phyloP scores from a whole-genome alignment of 2,888 invertebrate species.

The Eulithis prunata region DNA sequence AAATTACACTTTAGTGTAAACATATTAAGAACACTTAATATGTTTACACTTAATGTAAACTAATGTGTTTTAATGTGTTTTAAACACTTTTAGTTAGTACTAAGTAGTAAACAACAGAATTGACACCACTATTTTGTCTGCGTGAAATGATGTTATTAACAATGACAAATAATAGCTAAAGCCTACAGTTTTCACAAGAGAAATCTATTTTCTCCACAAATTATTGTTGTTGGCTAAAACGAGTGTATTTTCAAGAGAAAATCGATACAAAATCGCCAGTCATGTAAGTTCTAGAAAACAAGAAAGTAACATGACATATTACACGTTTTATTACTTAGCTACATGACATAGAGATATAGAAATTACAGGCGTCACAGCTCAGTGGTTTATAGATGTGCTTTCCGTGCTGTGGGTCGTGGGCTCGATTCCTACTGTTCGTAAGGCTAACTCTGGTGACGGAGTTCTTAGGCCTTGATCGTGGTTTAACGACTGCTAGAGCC shows the following conservation, averaged over 20 bases:
- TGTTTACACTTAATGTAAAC: no score
- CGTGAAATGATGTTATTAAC: neutral
- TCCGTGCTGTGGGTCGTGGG: no score
- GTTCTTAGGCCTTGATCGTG: no score
- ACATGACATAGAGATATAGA: neutral
- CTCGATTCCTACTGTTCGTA: no score
- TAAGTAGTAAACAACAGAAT: no score
- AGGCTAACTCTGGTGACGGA: no score
- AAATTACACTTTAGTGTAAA: no score
- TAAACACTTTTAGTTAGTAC: no score
- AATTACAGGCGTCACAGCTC: neutral
- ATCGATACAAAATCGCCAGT: slow-evolving; percentile 1
- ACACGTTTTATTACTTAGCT: slow-evolving; percentile 7
- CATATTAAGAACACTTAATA: no score
- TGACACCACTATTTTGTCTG: neutral
- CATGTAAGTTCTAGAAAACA: slow-evolving; percentile 11
- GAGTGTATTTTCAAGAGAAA: slow-evolving; percentile 1
- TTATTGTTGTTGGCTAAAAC: slow-evolving; percentile 9
- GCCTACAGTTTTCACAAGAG: slow-evolving; percentile 20
- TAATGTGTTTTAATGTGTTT: no score
- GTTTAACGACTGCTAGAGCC: no score
- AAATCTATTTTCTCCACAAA: slow-evolving; percentile 26
- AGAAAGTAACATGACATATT: slow-evolving; percentile 1
- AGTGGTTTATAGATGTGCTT: no score
- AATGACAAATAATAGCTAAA: neutral